A percentile compares a stretch with the other conserved stretches of the same genome.
Conservation (phyloP, 2,888 invertebrate genomes). For the Calameuta pallipes region DNA sequence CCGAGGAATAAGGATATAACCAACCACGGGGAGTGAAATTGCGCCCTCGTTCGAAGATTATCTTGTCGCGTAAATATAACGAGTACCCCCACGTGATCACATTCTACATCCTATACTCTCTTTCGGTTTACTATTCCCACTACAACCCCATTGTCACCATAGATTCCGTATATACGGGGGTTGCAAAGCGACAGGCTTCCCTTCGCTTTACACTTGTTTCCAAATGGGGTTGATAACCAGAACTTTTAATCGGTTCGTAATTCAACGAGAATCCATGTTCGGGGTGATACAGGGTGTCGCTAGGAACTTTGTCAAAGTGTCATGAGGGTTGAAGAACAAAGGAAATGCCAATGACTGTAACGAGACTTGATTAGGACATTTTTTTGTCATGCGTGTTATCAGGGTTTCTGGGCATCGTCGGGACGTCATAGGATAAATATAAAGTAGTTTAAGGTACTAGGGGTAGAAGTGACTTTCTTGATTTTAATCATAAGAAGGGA, state of each 20-base stretch:
- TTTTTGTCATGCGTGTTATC: not conserved
- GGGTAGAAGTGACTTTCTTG: not conserved
- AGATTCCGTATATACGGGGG: not conserved
- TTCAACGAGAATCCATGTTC: not conserved
- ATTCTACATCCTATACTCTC: not conserved
- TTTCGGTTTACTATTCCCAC: not conserved
- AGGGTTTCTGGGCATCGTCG: not conserved
- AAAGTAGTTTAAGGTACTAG: not conserved
- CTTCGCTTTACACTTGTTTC: conserved; percentile 10
- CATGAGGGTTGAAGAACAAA: not conserved
- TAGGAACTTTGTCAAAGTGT: not conserved
- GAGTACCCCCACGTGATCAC: conserved; percentile 5
- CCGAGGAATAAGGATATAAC: conserved; percentile 57
- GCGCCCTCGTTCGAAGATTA: conserved; percentile 47
- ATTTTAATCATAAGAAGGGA: not conserved
- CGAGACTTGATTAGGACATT: not conserved
- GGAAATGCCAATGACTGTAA: not conserved
- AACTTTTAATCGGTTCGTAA: not conserved
- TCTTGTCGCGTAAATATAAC: conserved; percentile 51
- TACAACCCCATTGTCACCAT: not conserved
- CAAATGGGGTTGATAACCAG: conserved; percentile 1
- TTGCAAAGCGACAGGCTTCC: conserved; percentile 3
- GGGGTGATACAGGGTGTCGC: not conserved
- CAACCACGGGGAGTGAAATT: conserved; percentile 41
- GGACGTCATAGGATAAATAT: not conserved